Base-by-base conservation (phyloP, 2,888 invertebrate species). In the Acanthosepion pharaonis region DNA sequence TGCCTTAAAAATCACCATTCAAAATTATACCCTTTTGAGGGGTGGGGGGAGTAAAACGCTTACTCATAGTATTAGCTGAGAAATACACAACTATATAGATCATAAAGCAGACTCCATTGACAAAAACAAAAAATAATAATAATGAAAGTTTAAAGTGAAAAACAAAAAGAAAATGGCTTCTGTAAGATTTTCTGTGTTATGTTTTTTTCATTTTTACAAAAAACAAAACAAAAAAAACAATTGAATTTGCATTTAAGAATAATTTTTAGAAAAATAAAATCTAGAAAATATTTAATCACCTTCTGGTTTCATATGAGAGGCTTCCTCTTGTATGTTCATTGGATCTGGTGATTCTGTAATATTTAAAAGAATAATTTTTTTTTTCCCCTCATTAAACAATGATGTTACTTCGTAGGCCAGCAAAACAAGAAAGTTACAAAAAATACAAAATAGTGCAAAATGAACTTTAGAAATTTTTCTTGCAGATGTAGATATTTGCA, bases 291-390 rank as follows among this genome's bases (percentile, higher is more conserved):
- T 78, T 78, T 78, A 78, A 78, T 78, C 78, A 78, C 78, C 78
- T 78, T 78, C 78, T 78, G 78, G 78, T 78, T 78, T 78, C 78
- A n/a, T 78, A 78, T n/a, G 78, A 78, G 78, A 78, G 78, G 78
- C 78, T 78, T 78, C 78, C 1, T 78, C 78, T 78, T 78, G 78
- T 33, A 78, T 78, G n/a, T 78, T 33, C n/a, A n/a, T 78, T 78
- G 78, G 5, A 78, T 78, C 78, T 78, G 28, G 28, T 11, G 93
- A 53, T 49, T 33, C 93, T 93, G 53, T 93, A 93, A 93, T 93
- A 93, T 49, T 93, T 42, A 51, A 93, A 49, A 92, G 11, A 33
- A 20, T 51, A 28, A 48, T 15, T 11, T 42, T 51, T 78, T 78
- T 78, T 78, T 78, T 42, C 42, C 42, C 42, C 33, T 33, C 20